Percentiles rank a stretch among this genome's conserved stretches.
Conservation (phyloP, 1,140 invertebrate genomes). For the Diprion similis region DNA sequence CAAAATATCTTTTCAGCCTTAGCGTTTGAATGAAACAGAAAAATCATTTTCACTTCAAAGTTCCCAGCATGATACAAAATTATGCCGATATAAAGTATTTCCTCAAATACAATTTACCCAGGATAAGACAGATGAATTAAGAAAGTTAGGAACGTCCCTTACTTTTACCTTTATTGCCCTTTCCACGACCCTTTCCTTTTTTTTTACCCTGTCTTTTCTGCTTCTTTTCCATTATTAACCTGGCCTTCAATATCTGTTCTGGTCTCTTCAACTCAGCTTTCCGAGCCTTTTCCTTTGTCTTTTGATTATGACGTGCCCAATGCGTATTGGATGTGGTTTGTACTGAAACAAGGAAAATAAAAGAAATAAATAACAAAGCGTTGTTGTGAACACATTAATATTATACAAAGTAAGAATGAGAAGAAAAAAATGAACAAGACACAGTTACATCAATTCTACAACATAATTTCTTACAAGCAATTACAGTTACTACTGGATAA, state of each 20-base stretch:
- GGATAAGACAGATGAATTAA: no score
- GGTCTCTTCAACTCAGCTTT: conserved; percentile 69
- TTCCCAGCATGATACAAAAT: no score
- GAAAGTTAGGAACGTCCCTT: neutral
- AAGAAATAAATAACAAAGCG: conserved; percentile 21
- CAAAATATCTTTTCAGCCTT: no score
- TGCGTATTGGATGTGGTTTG: conserved; percentile 61
- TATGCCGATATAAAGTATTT: no score
- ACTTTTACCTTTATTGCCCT: conserved; percentile 35
- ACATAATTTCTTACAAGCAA: neutral
- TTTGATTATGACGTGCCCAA: conserved; percentile 69
- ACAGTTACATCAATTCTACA: neutral
- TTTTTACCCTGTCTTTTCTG: conserved; percentile 54
- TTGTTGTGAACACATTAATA: conserved; percentile 18
- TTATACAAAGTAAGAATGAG: neutral
- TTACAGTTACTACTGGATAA: no score
- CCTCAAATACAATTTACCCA: no score
- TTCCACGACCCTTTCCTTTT: conserved; percentile 28
- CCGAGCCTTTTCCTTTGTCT: conserved; percentile 61
- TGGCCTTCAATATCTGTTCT: conserved; percentile 75
- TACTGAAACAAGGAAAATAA: conserved; percentile 44
- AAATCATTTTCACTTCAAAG: no score
- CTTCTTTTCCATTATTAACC: conserved; percentile 66
- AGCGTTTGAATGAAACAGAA: no score
- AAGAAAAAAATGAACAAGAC: neutral